Evolutionary conservation across 2,113 vertebrate species (phyloP).

Genomic region (Aegithalos caudatus): DNA sequence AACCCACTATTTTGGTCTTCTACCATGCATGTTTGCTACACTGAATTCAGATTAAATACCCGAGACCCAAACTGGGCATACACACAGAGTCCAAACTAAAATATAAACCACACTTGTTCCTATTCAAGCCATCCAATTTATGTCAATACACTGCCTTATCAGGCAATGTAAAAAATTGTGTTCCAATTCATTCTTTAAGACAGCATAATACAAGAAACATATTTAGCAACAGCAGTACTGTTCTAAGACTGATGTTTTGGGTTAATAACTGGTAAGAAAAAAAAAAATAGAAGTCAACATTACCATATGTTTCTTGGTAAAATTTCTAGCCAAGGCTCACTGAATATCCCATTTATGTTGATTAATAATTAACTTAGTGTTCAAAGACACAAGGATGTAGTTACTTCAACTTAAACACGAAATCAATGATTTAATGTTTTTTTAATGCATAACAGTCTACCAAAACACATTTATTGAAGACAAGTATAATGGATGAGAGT

Average conservation of each 20-base stretch:
- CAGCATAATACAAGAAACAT: neutral
- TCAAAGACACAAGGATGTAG: neutral
- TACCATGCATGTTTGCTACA: neutral
- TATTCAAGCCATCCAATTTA: slow-evolving; percentile 22
- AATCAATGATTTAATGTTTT: neutral
- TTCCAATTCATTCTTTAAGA: neutral
- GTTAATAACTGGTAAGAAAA: neutral
- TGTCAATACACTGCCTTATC: neutral
- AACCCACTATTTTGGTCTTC: neutral
- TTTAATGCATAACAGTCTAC: neutral
- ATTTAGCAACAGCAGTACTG: neutral
- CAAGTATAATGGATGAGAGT: neutral
- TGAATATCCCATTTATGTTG: neutral
- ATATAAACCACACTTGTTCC: neutral
- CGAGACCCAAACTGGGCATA: neutral
- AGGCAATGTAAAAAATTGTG: neutral
- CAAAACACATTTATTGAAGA: neutral
- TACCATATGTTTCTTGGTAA: neutral
- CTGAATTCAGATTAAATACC: neutral
- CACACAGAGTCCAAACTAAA: neutral
- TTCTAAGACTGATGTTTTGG: neutral
- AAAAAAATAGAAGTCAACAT: neutral
- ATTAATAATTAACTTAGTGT: neutral
- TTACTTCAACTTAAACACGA: neutral
- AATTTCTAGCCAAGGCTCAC: neutral